Conservation (phyloP, 2,797 vertebrate species). For the Darevskia mixta region DNA sequence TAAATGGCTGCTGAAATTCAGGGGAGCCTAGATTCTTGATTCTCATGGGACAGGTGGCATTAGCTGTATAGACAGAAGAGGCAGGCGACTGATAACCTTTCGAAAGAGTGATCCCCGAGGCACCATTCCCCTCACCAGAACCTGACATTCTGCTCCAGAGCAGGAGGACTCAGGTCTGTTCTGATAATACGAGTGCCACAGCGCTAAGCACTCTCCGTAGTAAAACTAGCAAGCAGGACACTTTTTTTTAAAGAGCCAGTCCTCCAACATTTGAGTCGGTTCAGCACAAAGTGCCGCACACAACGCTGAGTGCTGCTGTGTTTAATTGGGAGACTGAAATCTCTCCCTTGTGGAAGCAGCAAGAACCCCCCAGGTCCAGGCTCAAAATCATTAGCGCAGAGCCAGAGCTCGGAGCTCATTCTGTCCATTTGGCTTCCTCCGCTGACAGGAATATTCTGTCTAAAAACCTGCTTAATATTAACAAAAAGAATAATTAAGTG, state of each 20-base stretch:
- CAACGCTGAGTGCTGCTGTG: slow-evolving; percentile 7
- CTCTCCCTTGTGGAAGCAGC: slow-evolving; percentile 34
- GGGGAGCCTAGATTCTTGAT: background rate
- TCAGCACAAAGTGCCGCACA: slow-evolving; percentile 16
- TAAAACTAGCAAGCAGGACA: background rate
- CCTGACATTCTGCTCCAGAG: slow-evolving; percentile 21
- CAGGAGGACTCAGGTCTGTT: background rate
- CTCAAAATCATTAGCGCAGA: slow-evolving; percentile 47
- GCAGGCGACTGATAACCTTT: background rate
- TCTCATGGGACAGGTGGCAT: slow-evolving; percentile 14
- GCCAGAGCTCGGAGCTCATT: slow-evolving; percentile 46
- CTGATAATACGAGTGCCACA: background rate
- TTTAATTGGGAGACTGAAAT: slow-evolving; percentile 45
- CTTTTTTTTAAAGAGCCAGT: background rate
- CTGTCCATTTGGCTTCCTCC: slow-evolving; percentile 63
- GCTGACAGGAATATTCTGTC: slow-evolving; percentile 63
- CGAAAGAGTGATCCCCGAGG: slow-evolving; percentile 34
- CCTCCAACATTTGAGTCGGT: background rate
- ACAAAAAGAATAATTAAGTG: slow-evolving; percentile 75
- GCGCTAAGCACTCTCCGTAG: background rate
- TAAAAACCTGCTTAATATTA: slow-evolving; percentile 75
- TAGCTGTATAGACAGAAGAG: slow-evolving; percentile 7
- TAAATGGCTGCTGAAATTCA: background rate
- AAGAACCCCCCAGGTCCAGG: slow-evolving; percentile 38
- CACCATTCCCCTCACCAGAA: slow-evolving; percentile 2